A percentile compares a stretch with the other conserved stretches of the same genome.
Conservation (phyloP, 35 echinoderm and acorn worm genomes). For the Heliocidaris tuberculata region DNA sequence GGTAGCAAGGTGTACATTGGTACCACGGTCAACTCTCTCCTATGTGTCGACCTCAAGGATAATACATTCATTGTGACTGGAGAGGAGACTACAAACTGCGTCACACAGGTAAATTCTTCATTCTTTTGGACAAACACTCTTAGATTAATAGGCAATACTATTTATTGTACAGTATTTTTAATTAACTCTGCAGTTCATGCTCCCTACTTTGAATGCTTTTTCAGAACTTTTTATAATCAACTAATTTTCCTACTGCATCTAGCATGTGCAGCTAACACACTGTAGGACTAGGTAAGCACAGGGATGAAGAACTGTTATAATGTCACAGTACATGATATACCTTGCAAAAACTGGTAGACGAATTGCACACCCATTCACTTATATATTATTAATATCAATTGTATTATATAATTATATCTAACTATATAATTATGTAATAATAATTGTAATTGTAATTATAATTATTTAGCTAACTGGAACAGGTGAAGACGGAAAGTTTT, state of each 20-base stretch:
- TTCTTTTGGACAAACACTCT: neutral
- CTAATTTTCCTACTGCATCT: neutral
- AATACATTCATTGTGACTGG: conserved; percentile 63
- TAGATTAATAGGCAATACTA: no score
- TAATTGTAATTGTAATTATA: no score
- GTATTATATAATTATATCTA: no score
- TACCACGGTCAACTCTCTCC: conserved; percentile 91
- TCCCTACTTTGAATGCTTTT: no score
- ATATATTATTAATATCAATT: neutral
- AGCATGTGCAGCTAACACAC: neutral
- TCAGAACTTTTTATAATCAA: no score
- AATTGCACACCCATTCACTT: neutral
- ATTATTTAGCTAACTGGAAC: no score
- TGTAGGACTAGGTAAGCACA: neutral
- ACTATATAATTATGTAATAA: no score
- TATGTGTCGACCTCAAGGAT: conserved; percentile 43
- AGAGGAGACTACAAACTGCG: conserved; percentile 25
- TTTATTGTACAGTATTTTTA: no score
- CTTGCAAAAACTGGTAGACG: neutral
- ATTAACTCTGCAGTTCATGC: no score
- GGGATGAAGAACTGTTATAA: neutral
- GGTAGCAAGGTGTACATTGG: conserved; percentile 73
- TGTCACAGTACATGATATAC: neutral
- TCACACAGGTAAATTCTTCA: conserved; percentile 62
- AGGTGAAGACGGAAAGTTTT: no score